Conservation (phyloP, 2,888 invertebrate genomes). For the Lasioglossum morio region DNA sequence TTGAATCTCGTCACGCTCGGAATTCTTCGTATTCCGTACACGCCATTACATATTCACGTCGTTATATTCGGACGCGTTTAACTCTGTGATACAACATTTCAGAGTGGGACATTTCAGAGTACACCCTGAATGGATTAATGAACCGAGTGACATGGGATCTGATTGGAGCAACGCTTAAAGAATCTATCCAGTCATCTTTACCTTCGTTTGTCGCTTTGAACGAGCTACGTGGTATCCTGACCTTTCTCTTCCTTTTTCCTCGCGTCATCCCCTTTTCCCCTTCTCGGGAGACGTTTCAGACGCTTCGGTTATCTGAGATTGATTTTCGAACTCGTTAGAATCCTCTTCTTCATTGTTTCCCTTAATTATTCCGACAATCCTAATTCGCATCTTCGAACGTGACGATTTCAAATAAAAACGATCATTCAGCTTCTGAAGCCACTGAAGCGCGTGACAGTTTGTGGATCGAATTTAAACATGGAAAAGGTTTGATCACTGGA, state of each 20-base stretch:
- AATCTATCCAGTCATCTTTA: conserved; percentile 76
- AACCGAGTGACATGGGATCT: conserved; percentile 81
- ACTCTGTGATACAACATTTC: conserved; percentile 62
- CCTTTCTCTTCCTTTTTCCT: conserved; percentile 52
- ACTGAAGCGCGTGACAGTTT: too few species aligned
- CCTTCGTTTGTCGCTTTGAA: conserved; percentile 70
- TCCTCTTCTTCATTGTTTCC: conserved; percentile 13
- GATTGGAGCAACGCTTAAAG: conserved; percentile 77
- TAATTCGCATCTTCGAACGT: not conserved
- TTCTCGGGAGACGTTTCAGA: conserved; percentile 26
- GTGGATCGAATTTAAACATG: too few species aligned
- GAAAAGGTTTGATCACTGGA: too few species aligned
- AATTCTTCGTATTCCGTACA: conserved; percentile 45
- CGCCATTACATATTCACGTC: conserved; percentile 67
- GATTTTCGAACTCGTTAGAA: conserved; percentile 28
- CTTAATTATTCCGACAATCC: not conserved
- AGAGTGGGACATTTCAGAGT: conserved; percentile 62
- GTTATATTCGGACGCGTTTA: conserved; percentile 63
- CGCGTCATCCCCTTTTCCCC: conserved; percentile 49
- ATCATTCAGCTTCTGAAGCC: not conserved
- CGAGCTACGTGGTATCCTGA: conserved; percentile 63
- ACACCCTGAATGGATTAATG: conserved; percentile 76
- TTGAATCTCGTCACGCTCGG: conserved; percentile 67
- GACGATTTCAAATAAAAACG: not conserved
- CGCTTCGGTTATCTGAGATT: conserved; percentile 39